Evolutionary conservation across 2,797 vertebrate genomes (phyloP).

Genomic region (Oreochromis mossambicus): DNA sequence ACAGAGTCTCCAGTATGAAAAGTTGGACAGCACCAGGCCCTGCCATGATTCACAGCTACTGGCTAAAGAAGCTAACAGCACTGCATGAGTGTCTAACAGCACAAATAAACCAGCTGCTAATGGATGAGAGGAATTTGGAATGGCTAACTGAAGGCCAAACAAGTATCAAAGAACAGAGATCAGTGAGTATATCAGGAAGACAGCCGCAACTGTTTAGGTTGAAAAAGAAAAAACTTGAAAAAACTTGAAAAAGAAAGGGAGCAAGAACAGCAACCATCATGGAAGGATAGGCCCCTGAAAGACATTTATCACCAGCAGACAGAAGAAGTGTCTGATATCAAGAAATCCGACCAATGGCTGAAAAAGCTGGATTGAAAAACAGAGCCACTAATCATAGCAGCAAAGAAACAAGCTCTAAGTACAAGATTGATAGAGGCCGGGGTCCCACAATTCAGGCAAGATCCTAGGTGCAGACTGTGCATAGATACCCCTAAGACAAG

Average conservation of each 20-base stretch:
- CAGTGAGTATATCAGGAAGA: not conserved
- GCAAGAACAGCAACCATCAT: not conserved
- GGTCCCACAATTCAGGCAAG: not conserved
- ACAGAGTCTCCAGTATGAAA: not conserved
- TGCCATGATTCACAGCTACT: not conserved
- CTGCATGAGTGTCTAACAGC: not conserved
- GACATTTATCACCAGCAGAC: not conserved
- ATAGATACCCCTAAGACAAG: not conserved
- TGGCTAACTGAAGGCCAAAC: not conserved
- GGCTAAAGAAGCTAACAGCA: not conserved
- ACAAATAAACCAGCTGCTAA: not conserved
- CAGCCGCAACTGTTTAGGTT: not conserved
- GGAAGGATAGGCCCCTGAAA: not conserved
- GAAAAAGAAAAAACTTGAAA: too few relatives aligned
- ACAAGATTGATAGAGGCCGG: not conserved
- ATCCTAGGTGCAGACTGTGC: not conserved
- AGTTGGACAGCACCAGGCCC: not conserved
- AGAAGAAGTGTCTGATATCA: not conserved
- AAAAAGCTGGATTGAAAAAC: not conserved
- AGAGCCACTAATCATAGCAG: not conserved
- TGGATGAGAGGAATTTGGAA: not conserved
- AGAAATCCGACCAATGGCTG: not conserved
- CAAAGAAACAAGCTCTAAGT: not conserved
- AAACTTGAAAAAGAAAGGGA: not conserved
- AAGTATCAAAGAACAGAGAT: not conserved